Conservation (phyloP, 1,140 invertebrate genomes). For the Bradynema listronoti region DNA sequence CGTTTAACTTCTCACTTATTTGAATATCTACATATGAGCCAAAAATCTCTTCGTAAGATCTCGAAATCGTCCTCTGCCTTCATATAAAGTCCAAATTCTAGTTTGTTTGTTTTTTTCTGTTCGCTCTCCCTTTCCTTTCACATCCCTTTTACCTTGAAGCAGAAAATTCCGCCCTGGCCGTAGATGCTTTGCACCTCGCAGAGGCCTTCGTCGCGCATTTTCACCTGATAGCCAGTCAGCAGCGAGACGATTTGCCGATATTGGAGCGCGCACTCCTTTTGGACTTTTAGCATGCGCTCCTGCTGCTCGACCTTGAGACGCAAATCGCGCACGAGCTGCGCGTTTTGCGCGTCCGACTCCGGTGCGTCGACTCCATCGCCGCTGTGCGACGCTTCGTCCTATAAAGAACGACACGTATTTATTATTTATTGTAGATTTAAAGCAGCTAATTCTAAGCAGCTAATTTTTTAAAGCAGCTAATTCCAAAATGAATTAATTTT, state of each 20-base stretch:
- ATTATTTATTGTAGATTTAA: too few species aligned
- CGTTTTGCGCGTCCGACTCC: neutral
- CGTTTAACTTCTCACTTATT: neutral
- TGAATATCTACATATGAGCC: too few species aligned
- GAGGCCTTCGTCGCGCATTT: conserved; percentile 23
- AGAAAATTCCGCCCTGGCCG: conserved; percentile 15
- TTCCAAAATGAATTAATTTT: too few species aligned
- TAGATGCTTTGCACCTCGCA: conserved; percentile 23
- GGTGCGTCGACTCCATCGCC: neutral
- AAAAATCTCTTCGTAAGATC: too few species aligned
- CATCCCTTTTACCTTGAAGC: conserved; percentile 14
- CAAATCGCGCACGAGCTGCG: neutral
- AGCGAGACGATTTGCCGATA: conserved; percentile 12
- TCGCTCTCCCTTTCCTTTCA: neutral
- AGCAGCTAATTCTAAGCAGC: too few species aligned
- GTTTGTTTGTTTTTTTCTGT: neutral
- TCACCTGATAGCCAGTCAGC: conserved; percentile 21
- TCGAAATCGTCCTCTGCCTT: neutral
- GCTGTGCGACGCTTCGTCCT: too few species aligned
- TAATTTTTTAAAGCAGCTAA: too few species aligned
- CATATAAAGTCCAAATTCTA: neutral
- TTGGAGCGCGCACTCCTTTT: conserved; percentile 4
- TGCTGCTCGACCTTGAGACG: conserved; percentile 1
- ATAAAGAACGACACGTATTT: too few species aligned
- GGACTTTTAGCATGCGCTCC: neutral